Conservation (phyloP, 2,797 vertebrate genomes). For the Girardinus metallicus region DNA sequence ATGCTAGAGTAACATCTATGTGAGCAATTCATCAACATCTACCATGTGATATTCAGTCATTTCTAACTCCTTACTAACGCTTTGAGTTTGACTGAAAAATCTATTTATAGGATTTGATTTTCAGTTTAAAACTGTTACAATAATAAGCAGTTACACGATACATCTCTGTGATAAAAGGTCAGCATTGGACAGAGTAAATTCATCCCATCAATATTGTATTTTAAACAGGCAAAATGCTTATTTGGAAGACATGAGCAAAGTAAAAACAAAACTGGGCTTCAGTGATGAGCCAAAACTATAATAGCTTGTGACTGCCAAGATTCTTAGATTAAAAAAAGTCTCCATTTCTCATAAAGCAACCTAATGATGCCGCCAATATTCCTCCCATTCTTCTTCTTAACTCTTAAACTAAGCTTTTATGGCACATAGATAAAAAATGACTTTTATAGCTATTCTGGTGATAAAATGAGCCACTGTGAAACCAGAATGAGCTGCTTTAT, state of each 20-base stretch:
- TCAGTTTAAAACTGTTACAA: not conserved
- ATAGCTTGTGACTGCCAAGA: not conserved
- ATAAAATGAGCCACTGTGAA: not conserved
- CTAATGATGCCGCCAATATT: not conserved
- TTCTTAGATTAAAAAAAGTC: slow-evolving; percentile 1
- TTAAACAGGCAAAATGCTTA: not conserved
- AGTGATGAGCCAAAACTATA: not conserved
- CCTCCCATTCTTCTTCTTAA: not conserved
- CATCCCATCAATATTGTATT: not conserved
- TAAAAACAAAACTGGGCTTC: not conserved
- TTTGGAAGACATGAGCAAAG: not conserved
- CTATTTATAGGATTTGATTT: not conserved
- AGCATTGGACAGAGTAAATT: not conserved
- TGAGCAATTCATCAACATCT: not conserved
- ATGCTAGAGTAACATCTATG: not conserved
- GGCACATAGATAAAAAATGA: not conserved
- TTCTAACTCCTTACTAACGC: not conserved
- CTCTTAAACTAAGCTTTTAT: slow-evolving; percentile 1
- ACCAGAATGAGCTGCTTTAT: slow-evolving; percentile 1
- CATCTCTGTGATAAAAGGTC: not conserved
- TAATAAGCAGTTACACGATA: not conserved
- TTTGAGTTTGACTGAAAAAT: not conserved
- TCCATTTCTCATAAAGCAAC: not conserved
- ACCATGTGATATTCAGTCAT: not conserved
- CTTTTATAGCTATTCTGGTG: not conserved